These are phyloP conservation scores for Macquaria ambigua DNA, from an alignment of 2,113 vertebrate genomes.

Conservation along the genomic window DNA sequence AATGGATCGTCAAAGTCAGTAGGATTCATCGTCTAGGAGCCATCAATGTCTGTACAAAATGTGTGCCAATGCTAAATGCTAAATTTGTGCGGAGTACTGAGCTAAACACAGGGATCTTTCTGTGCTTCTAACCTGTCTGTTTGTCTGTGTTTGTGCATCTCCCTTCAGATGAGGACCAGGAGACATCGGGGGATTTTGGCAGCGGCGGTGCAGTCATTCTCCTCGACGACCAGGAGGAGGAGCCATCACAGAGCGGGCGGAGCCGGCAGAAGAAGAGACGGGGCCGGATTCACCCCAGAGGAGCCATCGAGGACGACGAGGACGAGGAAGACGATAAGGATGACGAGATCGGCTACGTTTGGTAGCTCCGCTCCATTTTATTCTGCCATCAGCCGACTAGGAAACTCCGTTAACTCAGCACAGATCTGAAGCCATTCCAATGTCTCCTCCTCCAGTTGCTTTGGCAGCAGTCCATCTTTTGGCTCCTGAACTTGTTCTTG, in stretches of 20 bases:
- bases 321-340: constrained; percentile 96
- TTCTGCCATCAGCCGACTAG: constrained; percentile 77
- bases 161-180: constrained; percentile 91
- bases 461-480: constrained; percentile 66
- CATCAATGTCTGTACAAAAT: no score
- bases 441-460: constrained; percentile 70
- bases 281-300: constrained; percentile 88
- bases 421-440: constrained; percentile 88
- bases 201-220: constrained; percentile 93
- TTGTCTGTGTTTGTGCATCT: constrained; percentile 20
- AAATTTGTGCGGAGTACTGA: background rate
- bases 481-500: constrained; percentile 60
- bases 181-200: constrained; percentile 96
- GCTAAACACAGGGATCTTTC: background rate
- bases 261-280: constrained; percentile 88
- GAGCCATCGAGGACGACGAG: constrained; percentile 93
- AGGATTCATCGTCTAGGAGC: background rate
- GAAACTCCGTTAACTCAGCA: constrained; percentile 83
- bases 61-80: no score
- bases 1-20: background rate
- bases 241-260: constrained; percentile 83
- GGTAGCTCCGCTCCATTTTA: constrained; percentile 81
- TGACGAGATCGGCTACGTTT: constrained; percentile 92
- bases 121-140: background rate
- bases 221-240: constrained; percentile 92